Evolutionary conservation across 2,113 vertebrate species (phyloP), one percentile per base, ranked within the genome.

Genomic region (Dinomys branickii): DNA sequence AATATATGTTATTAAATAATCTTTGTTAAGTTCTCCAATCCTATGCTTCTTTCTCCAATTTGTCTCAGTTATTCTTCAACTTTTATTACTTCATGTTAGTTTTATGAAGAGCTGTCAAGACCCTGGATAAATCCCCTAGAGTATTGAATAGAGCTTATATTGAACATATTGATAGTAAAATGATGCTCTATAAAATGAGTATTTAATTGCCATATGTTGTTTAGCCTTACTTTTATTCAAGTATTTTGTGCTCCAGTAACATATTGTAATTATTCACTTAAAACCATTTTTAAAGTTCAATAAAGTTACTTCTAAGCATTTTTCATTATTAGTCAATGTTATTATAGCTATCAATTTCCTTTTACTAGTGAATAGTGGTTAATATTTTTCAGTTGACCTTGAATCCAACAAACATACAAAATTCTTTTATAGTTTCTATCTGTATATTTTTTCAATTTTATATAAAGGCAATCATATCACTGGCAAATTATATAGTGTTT

Each of bases 151-250:
- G 22, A 73, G 24, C n/a, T 3, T 92, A 1, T 33, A 35, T 13
- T 82, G 65, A 90, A 50, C 35, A 88, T 94, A 77, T 38, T 77
- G 7, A 94, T 71, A 24, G 19, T 65, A 81, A 96, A 85, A 13
- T 73, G 19, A 38, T 89, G 30, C 22, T 85, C n/a, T 91, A 78
- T 89, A 85, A 73, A 33, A 56, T 28, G 30, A 89, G 16, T 78
- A 2, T 30, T 71, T 95, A 24, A 52, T 91, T 91, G 5, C 10
- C 67, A 91, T 95, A 56, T 3, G 73, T 73, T 7, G 7, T 65
- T 1, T 73, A 61, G 5, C 0, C 52, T 19, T 59, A 19, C 30
- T 71, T 81, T 78, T 67, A 83, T 47, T 90, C n/a, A 96, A 96
- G 16, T 81, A 19, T 89, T 78, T 69, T 3, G 2, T 50, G 44